These are phyloP conservation scores for Diogma glabrata DNA, from an alignment of 2,888 invertebrate genomes.

Conservation along the genomic window DNA sequence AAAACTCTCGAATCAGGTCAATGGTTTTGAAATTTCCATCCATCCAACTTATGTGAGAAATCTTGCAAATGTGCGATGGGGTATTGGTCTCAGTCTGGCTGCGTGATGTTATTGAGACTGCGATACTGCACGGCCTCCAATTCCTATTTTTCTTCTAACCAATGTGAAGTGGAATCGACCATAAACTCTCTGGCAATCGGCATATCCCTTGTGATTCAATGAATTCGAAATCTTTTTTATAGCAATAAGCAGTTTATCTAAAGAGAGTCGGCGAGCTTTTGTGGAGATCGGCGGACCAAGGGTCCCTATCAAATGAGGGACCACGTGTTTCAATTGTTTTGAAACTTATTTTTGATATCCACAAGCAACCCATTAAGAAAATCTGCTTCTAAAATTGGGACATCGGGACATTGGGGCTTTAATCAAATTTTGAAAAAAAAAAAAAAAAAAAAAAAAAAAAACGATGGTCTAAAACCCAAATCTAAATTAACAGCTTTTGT, in stretches of 20 bases:
- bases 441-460: no score
- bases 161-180: slow-evolving; percentile 31
- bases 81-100: slow-evolving; percentile 28
- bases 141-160: slow-evolving; percentile 20
- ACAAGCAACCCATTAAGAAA: slow-evolving; percentile 16
- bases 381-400: slow-evolving; percentile 21
- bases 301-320: slow-evolving; percentile 15
- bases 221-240: slow-evolving; percentile 15
- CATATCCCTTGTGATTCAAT: slow-evolving; percentile 28
- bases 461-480: slow-evolving; percentile 19
- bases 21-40: slow-evolving; percentile 21
- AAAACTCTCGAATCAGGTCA: slow-evolving; percentile 24
- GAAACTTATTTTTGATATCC: slow-evolving; percentile 10
- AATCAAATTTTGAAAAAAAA: slow-evolving; percentile 20
- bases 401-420: slow-evolving; percentile 19
- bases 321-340: slow-evolving; percentile 9
- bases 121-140: slow-evolving; percentile 28
- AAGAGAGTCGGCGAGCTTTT: slow-evolving; percentile 21
- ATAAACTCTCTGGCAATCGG: slow-evolving; percentile 31
- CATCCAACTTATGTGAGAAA: slow-evolving; percentile 20
- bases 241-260: slow-evolving; percentile 13
- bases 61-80: slow-evolving; percentile 27
- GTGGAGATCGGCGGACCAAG: slow-evolving; percentile 16
- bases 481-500: slow-evolving; percentile 12
- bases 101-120: slow-evolving; percentile 23